Evolutionary conservation across 2,113 vertebrate species (phyloP), one percentile per base, ranked within the genome.

Genomic region (Numenius arquata): DNA sequence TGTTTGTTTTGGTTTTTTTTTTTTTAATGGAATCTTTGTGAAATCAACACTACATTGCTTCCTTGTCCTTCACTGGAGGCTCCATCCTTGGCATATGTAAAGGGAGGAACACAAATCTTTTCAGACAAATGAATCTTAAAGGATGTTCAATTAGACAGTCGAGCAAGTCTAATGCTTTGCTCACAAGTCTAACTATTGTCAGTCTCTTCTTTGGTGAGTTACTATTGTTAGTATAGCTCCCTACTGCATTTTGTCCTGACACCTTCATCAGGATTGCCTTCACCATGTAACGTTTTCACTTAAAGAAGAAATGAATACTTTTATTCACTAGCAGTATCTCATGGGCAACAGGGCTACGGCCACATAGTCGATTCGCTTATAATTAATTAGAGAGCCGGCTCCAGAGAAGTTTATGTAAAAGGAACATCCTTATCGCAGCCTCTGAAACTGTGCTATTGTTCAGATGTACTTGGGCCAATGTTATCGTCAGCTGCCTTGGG

Each of bases 391-490:
- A 29, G 62, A 34, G 8, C 34, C 77, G 29, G 21, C 30, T 80
- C 29, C 8, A 36, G 72, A 25, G 21, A 47, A 32, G 25, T 47
- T 50, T 5, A 11, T 13, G 29, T 52, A 38, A 55, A 78, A 52
- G 18, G 6, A 9, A 32, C 20, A 5, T 71, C 19, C 22, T 78
- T 78, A 11, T 27, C 0, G 1, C 45, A 83, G 18, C 55, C 32
- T 66, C 25, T 86, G 8, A 48, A 70, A 26, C 6, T 12, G 14
- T 26, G 6, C 9, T 45, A 1, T 82, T 75, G 26, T 45, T 73
- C 36, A 61, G 25, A 18, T n/a, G 73, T 48, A 0, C 11, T 53
- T 1, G 0, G 11, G 27, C 30, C 12, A 26, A 0, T 34, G 41
- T 32, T 59, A 25, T 22, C 7, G 12, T 45, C 27, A 47, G 8